Evolutionary conservation across 2,113 vertebrate genomes (phyloP).

Genomic region (Sturnus vulgaris): DNA sequence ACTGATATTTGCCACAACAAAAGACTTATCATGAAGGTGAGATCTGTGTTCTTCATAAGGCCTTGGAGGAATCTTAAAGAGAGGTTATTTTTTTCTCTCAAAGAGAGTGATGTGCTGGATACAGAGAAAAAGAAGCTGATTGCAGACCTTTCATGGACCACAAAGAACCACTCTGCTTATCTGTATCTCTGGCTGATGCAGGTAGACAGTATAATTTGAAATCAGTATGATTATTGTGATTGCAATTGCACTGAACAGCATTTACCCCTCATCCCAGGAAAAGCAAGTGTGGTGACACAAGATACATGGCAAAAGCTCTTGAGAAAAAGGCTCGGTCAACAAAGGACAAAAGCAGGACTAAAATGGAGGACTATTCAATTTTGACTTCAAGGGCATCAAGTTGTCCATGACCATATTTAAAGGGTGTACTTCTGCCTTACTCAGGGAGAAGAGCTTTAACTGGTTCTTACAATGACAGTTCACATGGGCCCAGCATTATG

Average conservation of each 20-base stretch:
- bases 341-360: neutral
- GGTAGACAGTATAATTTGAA: neutral
- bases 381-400: neutral
- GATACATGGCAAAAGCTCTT: neutral
- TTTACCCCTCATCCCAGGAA: neutral
- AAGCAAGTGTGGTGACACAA: neutral
- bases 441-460: neutral
- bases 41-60: neutral
- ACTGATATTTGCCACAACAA: neutral
- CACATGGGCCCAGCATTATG: neutral
- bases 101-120: rapidly evolving
- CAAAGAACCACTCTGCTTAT: neutral
- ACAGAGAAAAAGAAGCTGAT: neutral
- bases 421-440: neutral
- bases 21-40: neutral
- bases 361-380: neutral
- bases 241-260: neutral
- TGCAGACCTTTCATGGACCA: neutral
- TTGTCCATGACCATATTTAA: neutral
- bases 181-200: neutral
- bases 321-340: neutral
- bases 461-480: neutral
- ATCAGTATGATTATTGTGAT: neutral
- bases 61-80: neutral
- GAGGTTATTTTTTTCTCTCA: neutral